Percentiles rank a stretch among this genome's conserved stretches.
These are phyloP conservation scores for Alosa alosa DNA, from an alignment of 2,113 vertebrate genomes.

Conservation along the genomic window DNA sequence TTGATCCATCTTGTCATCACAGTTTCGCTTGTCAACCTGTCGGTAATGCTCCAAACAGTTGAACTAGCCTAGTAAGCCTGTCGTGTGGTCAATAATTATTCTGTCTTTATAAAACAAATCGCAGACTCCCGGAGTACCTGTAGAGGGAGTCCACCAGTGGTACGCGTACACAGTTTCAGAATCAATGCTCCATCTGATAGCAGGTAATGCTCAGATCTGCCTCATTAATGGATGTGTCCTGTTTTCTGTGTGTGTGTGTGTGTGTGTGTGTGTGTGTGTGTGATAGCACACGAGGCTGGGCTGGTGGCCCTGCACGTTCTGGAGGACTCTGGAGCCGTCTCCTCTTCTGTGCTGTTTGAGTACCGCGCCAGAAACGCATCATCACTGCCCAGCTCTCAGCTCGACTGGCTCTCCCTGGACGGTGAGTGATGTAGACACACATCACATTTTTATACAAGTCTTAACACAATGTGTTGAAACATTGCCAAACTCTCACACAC, in stretches of 20 bases:
- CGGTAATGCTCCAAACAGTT: too few species aligned
- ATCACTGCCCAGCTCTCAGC: slow-evolving; percentile 82
- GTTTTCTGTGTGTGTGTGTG: slow-evolving; percentile 23
- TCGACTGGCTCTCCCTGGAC: slow-evolving; percentile 89
- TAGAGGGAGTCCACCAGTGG: too few species aligned
- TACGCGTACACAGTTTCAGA: too few species aligned
- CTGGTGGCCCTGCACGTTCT: slow-evolving; percentile 83
- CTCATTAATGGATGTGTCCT: background rate
- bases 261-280: slow-evolving; percentile 23
- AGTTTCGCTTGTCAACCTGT: too few species aligned
- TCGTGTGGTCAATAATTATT: too few species aligned
- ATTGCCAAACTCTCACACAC: slow-evolving; percentile 7
- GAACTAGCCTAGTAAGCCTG: too few species aligned
- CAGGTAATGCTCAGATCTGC: too few species aligned
- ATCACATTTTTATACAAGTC: background rate
- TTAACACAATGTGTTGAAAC: background rate
- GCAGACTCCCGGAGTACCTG: too few species aligned
- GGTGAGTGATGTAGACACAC: slow-evolving; percentile 66
- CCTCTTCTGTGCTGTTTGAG: slow-evolving; percentile 83
- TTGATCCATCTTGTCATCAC: too few species aligned
- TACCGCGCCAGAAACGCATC: slow-evolving; percentile 81
- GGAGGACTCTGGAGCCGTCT: slow-evolving; percentile 70
- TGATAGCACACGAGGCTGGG: slow-evolving; percentile 82
- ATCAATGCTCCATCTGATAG: too few species aligned
- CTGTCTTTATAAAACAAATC: too few species aligned